These are phyloP conservation scores for Amphiprion percula DNA, from an alignment of 2,113 vertebrate genomes.

Conservation along the genomic window DNA sequence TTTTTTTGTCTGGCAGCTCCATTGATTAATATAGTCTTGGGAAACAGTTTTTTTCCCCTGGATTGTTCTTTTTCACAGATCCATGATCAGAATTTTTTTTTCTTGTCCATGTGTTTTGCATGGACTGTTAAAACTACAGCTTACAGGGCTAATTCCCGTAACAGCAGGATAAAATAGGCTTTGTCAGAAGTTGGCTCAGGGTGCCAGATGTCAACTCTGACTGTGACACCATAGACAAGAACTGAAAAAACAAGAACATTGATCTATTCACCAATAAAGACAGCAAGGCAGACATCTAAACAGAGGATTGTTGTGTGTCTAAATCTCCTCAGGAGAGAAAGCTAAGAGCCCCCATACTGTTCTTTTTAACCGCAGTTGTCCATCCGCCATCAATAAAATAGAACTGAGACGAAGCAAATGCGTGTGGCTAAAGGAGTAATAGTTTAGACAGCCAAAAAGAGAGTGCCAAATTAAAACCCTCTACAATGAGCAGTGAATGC, in stretches of 20 bases:
- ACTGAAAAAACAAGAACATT: constrained; percentile 36
- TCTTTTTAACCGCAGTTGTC: constrained; percentile 59
- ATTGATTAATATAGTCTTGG: no score
- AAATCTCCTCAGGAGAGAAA: constrained; percentile 42
- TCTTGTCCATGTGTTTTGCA: background rate
- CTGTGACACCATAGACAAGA: constrained; percentile 35
- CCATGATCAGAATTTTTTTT: background rate
- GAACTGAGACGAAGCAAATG: constrained; percentile 28
- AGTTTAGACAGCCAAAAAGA: constrained; percentile 32
- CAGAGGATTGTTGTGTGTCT: constrained; percentile 45
- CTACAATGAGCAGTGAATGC: constrained; percentile 27
- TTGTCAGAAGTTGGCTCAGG: constrained; percentile 34
- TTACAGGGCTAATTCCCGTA: constrained; percentile 17
- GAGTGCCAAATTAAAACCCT: constrained; percentile 27
- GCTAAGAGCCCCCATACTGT: constrained; percentile 47
- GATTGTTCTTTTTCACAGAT: background rate
- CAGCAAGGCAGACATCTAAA: constrained; percentile 44
- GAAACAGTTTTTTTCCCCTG: background rate
- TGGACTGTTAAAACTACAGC: constrained; percentile 1
- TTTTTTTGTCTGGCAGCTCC: no score
- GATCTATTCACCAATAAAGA: constrained; percentile 52
- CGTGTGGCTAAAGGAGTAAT: constrained; percentile 35
- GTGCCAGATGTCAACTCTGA: constrained; percentile 39
- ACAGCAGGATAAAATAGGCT: constrained; percentile 20
- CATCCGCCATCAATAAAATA: constrained; percentile 30